phyloP scores from a whole-genome alignment of 2,797 vertebrate genomes.

The Oophaga sylvatica region DNA sequence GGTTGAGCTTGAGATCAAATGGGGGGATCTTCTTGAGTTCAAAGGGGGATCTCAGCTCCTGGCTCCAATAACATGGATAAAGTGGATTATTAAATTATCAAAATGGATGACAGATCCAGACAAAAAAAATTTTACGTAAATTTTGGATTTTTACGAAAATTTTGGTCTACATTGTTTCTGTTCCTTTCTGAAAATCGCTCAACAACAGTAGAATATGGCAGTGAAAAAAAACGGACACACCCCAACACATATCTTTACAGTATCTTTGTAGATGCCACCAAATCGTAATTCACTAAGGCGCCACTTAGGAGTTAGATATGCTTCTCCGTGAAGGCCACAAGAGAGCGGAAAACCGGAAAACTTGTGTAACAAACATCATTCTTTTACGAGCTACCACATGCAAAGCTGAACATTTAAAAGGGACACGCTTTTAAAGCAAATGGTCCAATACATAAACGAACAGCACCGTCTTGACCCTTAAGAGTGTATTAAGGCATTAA shows the following conservation, averaged over 20 bases:
- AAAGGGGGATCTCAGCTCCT: not conserved
- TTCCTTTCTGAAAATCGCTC: not conserved
- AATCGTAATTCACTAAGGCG: conserved; percentile 1
- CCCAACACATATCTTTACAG: not conserved
- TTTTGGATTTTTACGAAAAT: not conserved
- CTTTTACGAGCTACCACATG: conserved; percentile 41
- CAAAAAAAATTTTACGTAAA: not conserved
- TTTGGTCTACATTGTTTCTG: not conserved
- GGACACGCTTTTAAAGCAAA: conserved; percentile 55
- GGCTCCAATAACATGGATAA: not conserved
- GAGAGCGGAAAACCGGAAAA: conserved; percentile 24
- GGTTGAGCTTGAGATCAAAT: not conserved
- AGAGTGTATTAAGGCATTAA: conserved; percentile 64
- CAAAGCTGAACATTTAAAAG: conserved; percentile 56
- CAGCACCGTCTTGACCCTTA: conserved; percentile 23
- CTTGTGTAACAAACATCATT: conserved; percentile 27
- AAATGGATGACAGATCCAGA: not conserved
- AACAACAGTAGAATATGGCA: not conserved
- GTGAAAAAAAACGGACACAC: not conserved
- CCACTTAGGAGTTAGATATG: not conserved
- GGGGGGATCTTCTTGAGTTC: no score
- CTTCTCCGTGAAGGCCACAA: conserved; percentile 23
- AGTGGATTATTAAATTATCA: not conserved
- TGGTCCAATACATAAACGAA: not conserved
- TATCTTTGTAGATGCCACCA: conserved; percentile 18